Base-by-base conservation (phyloP, 1,140 invertebrate genomes). In the Colletes gigas region DNA sequence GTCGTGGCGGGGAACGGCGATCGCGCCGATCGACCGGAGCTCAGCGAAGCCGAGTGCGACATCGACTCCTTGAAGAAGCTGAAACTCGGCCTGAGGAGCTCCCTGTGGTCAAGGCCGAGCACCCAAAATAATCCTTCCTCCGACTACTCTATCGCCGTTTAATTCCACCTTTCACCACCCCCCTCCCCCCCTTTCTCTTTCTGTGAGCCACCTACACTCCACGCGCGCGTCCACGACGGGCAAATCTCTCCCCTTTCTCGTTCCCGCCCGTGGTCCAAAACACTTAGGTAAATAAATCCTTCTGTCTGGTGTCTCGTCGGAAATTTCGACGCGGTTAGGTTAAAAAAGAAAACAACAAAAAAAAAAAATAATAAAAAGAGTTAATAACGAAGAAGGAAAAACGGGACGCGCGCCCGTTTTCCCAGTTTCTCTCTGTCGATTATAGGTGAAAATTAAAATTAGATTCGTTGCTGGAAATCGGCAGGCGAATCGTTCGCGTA, bases 51-150 rank as follows among this genome's bases (percentile, higher is more conserved):
- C 52, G 96, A 96, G 90, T 96, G 95, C 92, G 96, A 96, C 92
- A 95, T 96, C 90, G 96, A 96, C 86, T 96, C 96, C n/a, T 89
- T 96, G 70, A 96, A 96, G 89, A 96, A 96, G 90, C 91, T 96
- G 55, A 96, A 96, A 92, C 92, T 96, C 59, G 96, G 96, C 7
- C 92, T 96, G 83, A 92, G 95, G 68, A 96, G 95, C 52, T 95
- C 95, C n/a, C 92, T 96, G 10, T 96, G 96, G 96, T 96, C 96
- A 19, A 94, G 95, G 79, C 96, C 96, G 71, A 94, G 94, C 73
- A 93, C 94, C 52, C 94, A 95, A 83, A 92, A 94, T 79, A 94
- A 94, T 90, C 93, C 93, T 7, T 92, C 93, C 60, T 95, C 95
- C 70, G 95, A 96, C 89, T 96, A 96, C 87, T 96, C 95, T 14